Evolutionary conservation across 2,113 vertebrate species (phyloP).

Genomic region (Tupaia tana): DNA sequence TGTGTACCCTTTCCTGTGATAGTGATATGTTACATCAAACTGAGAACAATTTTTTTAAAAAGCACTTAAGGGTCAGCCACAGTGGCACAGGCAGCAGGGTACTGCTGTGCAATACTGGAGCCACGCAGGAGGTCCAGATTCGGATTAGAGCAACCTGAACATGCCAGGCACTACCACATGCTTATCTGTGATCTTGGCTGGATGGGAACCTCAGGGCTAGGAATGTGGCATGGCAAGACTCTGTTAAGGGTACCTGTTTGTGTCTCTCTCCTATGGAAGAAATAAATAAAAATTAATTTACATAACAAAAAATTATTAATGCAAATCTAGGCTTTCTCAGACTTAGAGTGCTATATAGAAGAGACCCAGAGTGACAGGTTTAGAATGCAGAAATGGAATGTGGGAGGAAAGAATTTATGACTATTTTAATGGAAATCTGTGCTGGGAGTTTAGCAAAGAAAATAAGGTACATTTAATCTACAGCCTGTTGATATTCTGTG

Average conservation of each 20-base stretch:
- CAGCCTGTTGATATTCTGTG: slow-evolving; percentile 57
- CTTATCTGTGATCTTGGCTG: too few relatives aligned
- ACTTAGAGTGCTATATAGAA: slow-evolving; percentile 35
- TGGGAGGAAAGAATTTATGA: slow-evolving; percentile 65
- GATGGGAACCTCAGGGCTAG: too few relatives aligned
- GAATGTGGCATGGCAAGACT: too few relatives aligned
- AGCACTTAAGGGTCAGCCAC: neutral
- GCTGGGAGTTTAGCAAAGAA: slow-evolving; percentile 45
- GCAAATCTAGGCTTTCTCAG: slow-evolving; percentile 18
- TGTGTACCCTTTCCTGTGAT: slow-evolving; percentile 25
- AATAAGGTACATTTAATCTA: slow-evolving; percentile 46
- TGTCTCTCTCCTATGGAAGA: too few relatives aligned
- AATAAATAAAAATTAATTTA: too few relatives aligned
- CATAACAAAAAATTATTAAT: neutral
- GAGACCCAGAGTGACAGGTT: slow-evolving; percentile 18
- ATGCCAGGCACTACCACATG: too few relatives aligned
- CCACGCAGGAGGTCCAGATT: too few relatives aligned
- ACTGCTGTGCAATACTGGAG: too few relatives aligned
- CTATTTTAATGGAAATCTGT: slow-evolving; percentile 66
- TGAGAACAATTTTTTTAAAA: neutral
- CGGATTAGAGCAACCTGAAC: too few relatives aligned
- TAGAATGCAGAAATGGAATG: slow-evolving; percentile 59
- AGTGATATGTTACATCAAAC: slow-evolving; percentile 33
- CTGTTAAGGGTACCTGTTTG: too few relatives aligned
- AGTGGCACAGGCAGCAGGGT: too few relatives aligned